Evolutionary conservation across 2,113 vertebrate species (phyloP), one percentile per base, ranked within the genome.

Genomic region (Gymnarchus niloticus): DNA sequence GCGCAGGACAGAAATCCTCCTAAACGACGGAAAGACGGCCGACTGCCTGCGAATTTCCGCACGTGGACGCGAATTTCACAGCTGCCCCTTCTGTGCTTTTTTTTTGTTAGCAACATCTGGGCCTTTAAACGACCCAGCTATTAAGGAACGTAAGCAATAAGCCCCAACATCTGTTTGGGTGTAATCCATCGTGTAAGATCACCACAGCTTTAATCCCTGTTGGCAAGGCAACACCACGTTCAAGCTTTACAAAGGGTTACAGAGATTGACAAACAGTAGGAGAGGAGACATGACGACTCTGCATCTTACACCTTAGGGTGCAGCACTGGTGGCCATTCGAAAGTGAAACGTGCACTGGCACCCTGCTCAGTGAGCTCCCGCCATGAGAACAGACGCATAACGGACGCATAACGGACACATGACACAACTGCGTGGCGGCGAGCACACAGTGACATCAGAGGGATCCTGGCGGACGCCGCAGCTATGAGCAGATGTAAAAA

Each of bases 191-290:
- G 52, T 85, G 69, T 59, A 81, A 87, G 88, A 73, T 73, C 84
- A 81, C 56, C 76, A 23, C 19, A 23, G 56, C 85, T 85, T 85
- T 85, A 89, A 88, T 89, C 86, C 46, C 49, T 85, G 28, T 52
- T 77, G 23, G 51, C 33, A 83, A 57, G 73, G 59, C 48, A 49
- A 54, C 56, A 77, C 56, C 28, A 51, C 48, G 52, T 51, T 46
- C 83, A 83, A 19, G 6, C 54, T 44, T 6, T 23, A 9, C 56
- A 10, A 25, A 28, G 12, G 37, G 82, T 9, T 1, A 21, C 8
- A 21, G 33, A 7, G 81, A n/a, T 1, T 41, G 33, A 41, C 1
- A 6, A 21, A 28, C 28, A 83, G 2, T 21, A 56, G 2, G 54
- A 41, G 28, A 23, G 25, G n/a, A 54, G 14, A 81, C 3, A 48